Percentiles rank a stretch among this genome's conserved stretches.
Evolutionary conservation across 2,888 invertebrate genomes (phyloP).

Genomic region (Lepidocyrtinus sp.): DNA sequence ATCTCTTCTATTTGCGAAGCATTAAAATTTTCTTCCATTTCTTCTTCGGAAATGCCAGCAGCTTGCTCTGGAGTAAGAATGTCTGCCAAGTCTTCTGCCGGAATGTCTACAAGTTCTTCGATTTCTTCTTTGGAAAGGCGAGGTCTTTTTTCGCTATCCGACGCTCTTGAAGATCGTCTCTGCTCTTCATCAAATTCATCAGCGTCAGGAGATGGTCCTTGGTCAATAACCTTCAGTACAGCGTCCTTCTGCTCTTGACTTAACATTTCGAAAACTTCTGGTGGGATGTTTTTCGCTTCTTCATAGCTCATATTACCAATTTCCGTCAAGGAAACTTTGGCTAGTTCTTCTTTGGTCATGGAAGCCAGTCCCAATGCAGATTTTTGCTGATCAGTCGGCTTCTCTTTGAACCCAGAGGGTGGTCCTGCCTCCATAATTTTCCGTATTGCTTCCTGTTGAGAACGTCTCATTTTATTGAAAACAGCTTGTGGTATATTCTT

Average conservation of each 20-base stretch:
- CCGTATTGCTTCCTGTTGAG: constrained; percentile 14
- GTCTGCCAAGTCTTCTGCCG: constrained; percentile 3
- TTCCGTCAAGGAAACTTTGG: not conserved
- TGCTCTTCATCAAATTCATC: not conserved
- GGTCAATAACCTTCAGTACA: constrained; percentile 6
- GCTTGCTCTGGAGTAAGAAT: not conserved
- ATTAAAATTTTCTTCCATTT: constrained; percentile 9
- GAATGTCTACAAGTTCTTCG: not conserved
- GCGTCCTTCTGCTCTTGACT: constrained; percentile 13
- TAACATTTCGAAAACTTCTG: constrained; percentile 11
- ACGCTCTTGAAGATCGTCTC: not conserved
- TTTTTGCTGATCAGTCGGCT: not conserved
- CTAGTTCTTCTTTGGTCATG: not conserved
- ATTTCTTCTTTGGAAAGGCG: not conserved
- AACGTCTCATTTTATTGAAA: constrained; percentile 10
- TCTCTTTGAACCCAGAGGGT: not conserved
- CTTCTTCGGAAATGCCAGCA: not conserved
- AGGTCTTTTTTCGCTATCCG: not conserved
- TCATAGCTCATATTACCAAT: not conserved
- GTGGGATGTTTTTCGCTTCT: constrained; percentile 4
- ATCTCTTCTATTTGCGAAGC: constrained; percentile 27
- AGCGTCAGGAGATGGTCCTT: constrained; percentile 5
- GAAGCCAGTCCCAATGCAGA: not conserved
- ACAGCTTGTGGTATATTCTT: constrained; percentile 21
- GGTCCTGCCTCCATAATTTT: not conserved